Conservation (phyloP, 2,113 vertebrate species). For the Aix galericulata region DNA sequence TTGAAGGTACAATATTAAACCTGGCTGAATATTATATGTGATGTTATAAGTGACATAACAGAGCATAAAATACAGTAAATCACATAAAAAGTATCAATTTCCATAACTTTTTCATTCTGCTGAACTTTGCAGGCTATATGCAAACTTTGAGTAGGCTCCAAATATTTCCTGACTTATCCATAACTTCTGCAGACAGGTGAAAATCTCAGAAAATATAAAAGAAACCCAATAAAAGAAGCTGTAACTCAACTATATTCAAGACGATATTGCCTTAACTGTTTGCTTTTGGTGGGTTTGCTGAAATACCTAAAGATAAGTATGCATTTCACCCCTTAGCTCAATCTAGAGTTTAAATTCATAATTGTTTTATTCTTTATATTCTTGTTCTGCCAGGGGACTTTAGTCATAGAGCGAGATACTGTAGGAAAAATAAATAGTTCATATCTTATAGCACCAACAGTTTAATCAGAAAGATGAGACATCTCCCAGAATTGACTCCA, state of each 20-base stretch:
- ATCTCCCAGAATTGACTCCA: not conserved
- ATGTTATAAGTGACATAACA: not conserved
- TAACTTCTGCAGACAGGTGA: not conserved
- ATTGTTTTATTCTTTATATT: not conserved
- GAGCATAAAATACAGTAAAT: slow-evolving; percentile 10
- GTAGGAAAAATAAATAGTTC: not conserved
- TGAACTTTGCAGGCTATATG: not conserved
- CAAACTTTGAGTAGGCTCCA: not conserved
- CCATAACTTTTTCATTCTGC: not conserved
- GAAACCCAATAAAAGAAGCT: not conserved
- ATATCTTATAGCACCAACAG: not conserved
- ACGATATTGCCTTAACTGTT: not conserved
- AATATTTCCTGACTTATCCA: not conserved
- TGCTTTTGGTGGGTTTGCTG: not conserved
- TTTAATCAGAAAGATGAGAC: not conserved
- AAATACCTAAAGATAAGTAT: not conserved
- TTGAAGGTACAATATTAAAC: slow-evolving; percentile 24
- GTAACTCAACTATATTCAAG: not conserved
- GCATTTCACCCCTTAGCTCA: not conserved
- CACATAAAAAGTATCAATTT: not conserved
- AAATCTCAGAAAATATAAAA: not conserved
- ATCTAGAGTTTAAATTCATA: not conserved
- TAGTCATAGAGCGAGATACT: not conserved
- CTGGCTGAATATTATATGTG: not conserved
- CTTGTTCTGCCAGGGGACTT: not conserved